These are phyloP conservation scores for Diadema setosum DNA, from an alignment of 35 echinoderm and acorn worm genomes.

Conservation along the genomic window DNA sequence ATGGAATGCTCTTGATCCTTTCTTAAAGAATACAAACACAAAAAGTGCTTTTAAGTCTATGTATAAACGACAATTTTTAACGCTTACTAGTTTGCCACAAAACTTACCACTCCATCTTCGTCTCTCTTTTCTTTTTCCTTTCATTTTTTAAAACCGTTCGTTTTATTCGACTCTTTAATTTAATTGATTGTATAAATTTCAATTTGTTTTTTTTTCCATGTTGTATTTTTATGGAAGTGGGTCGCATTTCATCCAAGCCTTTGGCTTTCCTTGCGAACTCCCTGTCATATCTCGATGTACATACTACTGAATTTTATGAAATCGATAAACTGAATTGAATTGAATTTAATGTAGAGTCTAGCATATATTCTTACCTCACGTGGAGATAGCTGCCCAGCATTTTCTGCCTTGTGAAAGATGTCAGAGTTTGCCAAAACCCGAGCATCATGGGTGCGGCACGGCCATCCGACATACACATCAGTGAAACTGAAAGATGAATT, in stretches of 20 bases:
- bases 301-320: not conserved
- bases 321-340: not conserved
- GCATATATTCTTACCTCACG: constrained; percentile 18
- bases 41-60: too few species aligned
- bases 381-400: constrained; percentile 21
- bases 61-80: too few species aligned
- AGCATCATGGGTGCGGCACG: constrained; percentile 38
- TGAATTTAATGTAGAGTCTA: too few species aligned
- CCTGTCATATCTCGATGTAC: not conserved
- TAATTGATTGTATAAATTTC: too few species aligned
- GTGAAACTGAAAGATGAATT: constrained; percentile 58
- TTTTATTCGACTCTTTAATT: too few species aligned
- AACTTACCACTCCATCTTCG: too few species aligned
- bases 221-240: not conserved
- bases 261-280: not conserved
- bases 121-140: too few species aligned
- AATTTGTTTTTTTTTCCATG: not conserved
- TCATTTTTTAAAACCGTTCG: too few species aligned
- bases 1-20: too few species aligned
- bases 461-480: constrained; percentile 56
- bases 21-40: too few species aligned
- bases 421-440: constrained; percentile 29
- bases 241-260: not conserved
- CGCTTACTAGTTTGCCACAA: too few species aligned
- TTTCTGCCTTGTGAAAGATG: not conserved